phyloP scores from a whole-genome alignment of 2,797 vertebrate species.

The Silurus aristotelis region DNA sequence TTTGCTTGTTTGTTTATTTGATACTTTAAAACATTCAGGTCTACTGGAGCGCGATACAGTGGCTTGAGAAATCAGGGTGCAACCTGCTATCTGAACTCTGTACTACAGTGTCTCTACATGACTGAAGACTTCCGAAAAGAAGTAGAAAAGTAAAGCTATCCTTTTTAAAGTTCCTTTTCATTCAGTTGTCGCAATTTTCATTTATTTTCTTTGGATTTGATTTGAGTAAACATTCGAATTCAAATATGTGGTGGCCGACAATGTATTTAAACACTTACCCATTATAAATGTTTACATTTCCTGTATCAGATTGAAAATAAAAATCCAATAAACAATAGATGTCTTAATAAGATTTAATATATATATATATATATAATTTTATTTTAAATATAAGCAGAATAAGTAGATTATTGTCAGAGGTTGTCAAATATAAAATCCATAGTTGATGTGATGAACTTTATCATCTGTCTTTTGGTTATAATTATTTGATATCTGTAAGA shows the following conservation, averaged over 20 bases:
- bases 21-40: not conserved
- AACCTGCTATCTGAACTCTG: slow-evolving; percentile 72
- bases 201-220: not conserved
- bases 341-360: no score
- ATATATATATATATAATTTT: no score
- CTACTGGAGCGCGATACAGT: slow-evolving; percentile 30
- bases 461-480: no score
- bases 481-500: no score
- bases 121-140: slow-evolving; percentile 64
- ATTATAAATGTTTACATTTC: not conserved
- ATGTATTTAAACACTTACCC: not conserved
- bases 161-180: not conserved
- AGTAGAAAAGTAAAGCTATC: slow-evolving; percentile 58
- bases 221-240: not conserved
- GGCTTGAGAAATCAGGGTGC: slow-evolving; percentile 68
- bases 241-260: not conserved
- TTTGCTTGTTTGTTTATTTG: not conserved
- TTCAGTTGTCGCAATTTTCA: not conserved
- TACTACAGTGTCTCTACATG: slow-evolving; percentile 73
- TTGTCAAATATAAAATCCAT: no score
- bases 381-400: no score
- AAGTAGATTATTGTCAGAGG: no score
- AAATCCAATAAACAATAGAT: not conserved
- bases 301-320: not conserved
- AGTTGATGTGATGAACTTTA: no score